Conservation (phyloP, 2,113 vertebrate genomes). For the Chauna torquata region DNA sequence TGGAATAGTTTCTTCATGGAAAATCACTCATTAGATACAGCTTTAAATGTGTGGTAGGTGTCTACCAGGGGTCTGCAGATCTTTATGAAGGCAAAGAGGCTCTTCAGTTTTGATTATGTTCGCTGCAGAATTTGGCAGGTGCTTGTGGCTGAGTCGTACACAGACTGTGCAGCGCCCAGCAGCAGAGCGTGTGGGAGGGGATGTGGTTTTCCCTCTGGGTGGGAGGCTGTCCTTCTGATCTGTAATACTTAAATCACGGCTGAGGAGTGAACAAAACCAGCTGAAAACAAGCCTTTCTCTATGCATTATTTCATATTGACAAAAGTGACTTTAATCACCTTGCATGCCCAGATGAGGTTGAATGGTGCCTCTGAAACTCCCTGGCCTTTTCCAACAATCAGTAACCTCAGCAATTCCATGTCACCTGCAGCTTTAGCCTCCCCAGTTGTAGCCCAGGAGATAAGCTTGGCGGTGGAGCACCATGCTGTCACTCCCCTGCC, state of each 20-base stretch:
- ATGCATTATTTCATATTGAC: background rate
- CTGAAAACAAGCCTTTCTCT: background rate
- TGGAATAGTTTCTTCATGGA: background rate
- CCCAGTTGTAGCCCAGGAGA: rapidly evolving
- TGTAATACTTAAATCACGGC: background rate
- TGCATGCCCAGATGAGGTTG: background rate
- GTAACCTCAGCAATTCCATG: background rate
- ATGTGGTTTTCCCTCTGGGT: background rate
- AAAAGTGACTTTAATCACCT: background rate
- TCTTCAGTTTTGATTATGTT: background rate
- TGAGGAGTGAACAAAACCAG: background rate
- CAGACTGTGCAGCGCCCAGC: background rate
- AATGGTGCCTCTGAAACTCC: background rate
- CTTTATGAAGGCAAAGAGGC: background rate
- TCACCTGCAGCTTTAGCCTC: background rate
- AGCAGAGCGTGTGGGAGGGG: background rate
- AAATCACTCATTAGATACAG: background rate
- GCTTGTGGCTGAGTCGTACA: background rate
- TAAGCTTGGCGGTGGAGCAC: background rate
- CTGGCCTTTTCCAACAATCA: background rate
- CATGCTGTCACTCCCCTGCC: rapidly evolving
- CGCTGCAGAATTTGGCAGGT: background rate
- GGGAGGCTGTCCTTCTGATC: background rate
- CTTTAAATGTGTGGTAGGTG: background rate
- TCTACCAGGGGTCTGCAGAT: background rate